phyloP scores from a whole-genome alignment of 2,888 invertebrate genomes.

The Xestia rhomboidea region DNA sequence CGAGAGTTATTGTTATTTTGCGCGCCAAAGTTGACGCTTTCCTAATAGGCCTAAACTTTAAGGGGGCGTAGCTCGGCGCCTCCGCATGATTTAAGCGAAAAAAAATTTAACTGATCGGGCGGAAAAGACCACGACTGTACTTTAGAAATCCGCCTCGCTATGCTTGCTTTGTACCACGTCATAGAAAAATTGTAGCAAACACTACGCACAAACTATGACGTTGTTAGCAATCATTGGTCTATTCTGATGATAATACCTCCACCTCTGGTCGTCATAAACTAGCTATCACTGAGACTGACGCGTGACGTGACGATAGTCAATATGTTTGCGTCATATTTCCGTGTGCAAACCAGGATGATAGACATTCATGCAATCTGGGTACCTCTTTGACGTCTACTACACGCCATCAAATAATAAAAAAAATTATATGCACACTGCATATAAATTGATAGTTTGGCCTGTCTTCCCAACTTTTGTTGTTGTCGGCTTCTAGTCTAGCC shows the following conservation, averaged over 20 bases:
- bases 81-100: no score
- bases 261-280: background rate
- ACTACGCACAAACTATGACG: background rate
- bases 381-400: background rate
- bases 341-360: constrained; percentile 4
- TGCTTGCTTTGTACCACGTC: background rate
- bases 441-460: background rate
- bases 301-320: background rate
- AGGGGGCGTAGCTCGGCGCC: no score
- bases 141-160: background rate
- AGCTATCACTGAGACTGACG: background rate
- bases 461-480: background rate
- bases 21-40: no score
- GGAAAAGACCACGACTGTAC: no score
- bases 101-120: no score
- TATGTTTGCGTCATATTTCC: background rate
- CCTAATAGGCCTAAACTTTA: no score
- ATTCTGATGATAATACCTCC: background rate
- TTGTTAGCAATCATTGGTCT: background rate
- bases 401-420: constrained; percentile 2
- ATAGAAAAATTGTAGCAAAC: background rate
- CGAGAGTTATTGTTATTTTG: no score
- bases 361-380: constrained; percentile 1
- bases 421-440: background rate
- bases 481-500: background rate